Evolutionary conservation across 2,113 vertebrate genomes (phyloP).

Genomic region (Struthio camelus): DNA sequence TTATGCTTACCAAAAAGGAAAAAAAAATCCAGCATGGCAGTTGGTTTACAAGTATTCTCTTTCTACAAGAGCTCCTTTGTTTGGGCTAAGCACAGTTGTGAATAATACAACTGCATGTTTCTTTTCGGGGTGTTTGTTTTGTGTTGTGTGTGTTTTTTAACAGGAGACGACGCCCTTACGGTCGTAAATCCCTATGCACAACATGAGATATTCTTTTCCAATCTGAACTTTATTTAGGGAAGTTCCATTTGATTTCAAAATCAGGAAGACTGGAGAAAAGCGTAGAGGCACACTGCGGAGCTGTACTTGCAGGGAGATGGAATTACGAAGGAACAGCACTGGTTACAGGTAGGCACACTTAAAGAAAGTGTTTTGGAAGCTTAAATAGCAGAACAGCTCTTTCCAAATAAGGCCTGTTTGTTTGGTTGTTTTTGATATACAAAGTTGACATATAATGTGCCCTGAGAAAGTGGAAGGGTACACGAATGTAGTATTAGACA

Average conservation of each 20-base stretch:
- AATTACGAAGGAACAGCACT: slow-evolving; percentile 94
- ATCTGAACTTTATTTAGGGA: slow-evolving; percentile 77
- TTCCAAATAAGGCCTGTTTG: not conserved
- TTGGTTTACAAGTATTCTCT: not conserved
- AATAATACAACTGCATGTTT: not conserved
- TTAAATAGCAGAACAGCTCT: not conserved
- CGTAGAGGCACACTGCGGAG: slow-evolving; percentile 93
- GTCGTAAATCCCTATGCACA: not conserved
- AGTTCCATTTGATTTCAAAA: slow-evolving; percentile 92
- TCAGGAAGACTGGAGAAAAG: slow-evolving; percentile 93
- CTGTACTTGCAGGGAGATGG: slow-evolving; percentile 93
- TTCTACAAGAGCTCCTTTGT: not conserved
- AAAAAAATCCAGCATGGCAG: not conserved
- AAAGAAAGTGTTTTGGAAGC: not conserved
- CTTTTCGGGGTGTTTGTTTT: not conserved
- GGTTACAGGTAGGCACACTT: slow-evolving; percentile 84
- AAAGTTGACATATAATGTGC: not conserved
- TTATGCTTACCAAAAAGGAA: not conserved
- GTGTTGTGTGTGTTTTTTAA: not conserved
- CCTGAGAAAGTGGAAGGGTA: not conserved
- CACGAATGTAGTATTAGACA: not conserved
- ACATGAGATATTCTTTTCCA: not conserved
- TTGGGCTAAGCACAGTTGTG: not conserved
- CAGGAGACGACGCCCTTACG: not conserved
- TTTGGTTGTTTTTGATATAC: not conserved